Conservation (phyloP, 2,888 invertebrate genomes). For the Ommatoiulus sabulosus region DNA sequence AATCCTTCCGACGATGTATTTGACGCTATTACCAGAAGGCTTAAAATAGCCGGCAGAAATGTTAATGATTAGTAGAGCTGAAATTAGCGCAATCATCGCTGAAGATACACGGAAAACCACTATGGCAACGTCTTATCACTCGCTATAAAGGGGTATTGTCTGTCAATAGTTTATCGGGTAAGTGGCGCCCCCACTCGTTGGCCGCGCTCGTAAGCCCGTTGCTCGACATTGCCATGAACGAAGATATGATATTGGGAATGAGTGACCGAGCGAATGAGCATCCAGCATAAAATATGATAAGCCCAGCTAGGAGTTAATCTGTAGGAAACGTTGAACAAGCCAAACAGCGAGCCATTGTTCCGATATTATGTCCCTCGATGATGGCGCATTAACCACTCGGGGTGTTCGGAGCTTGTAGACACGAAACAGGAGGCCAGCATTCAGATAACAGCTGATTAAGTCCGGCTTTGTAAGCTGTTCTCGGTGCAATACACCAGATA, state of each 20-base stretch:
- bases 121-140: no score
- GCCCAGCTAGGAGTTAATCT: slow-evolving; percentile 26
- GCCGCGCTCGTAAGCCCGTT: neutral
- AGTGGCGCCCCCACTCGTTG: neutral
- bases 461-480: slow-evolving; percentile 45
- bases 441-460: slow-evolving; percentile 48
- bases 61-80: no score
- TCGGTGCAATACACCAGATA: slow-evolving; percentile 37
- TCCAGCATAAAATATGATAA: slow-evolving; percentile 47
- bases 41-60: no score
- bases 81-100: no score
- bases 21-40: no score
- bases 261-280: slow-evolving; percentile 34
- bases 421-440: slow-evolving; percentile 47
- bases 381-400: slow-evolving; percentile 47
- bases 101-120: no score
- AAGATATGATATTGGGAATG: slow-evolving; percentile 12
- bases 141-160: neutral
- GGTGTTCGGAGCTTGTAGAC: slow-evolving; percentile 38
- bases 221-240: slow-evolving; percentile 3
- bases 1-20: no score
- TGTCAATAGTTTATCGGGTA: neutral
- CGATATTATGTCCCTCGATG: slow-evolving; percentile 47
- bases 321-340: slow-evolving; percentile 45
- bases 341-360: slow-evolving; percentile 42